Conservation (phyloP, 1,140 invertebrate genomes). For the Cydia splendana region DNA sequence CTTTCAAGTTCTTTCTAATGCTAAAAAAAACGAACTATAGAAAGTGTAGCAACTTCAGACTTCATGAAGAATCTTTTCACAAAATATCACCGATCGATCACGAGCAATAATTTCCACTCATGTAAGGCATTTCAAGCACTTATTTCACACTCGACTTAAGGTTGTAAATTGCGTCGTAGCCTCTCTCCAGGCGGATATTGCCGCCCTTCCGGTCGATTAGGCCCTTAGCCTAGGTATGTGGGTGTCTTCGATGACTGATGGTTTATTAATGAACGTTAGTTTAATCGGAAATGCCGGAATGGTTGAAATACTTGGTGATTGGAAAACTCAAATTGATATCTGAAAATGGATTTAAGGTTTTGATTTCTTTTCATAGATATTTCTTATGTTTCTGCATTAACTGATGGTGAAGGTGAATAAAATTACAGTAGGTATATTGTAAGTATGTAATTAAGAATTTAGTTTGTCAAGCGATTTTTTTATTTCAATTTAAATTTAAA, state of each 20-base stretch:
- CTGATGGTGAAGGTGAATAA: too few relatives aligned
- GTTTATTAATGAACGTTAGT: slow-evolving; percentile 25
- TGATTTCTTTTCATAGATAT: not conserved
- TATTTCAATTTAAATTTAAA: too few relatives aligned
- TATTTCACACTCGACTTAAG: slow-evolving; percentile 31
- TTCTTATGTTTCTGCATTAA: too few relatives aligned
- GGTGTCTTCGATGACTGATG: slow-evolving; percentile 25
- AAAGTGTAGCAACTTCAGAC: too few relatives aligned
- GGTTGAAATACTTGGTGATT: not conserved
- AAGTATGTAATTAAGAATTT: too few relatives aligned
- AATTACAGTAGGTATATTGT: too few relatives aligned
- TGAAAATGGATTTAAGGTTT: not conserved
- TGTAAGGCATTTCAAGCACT: slow-evolving; percentile 21
- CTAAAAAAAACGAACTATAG: too few relatives aligned
- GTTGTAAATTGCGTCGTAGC: slow-evolving; percentile 22
- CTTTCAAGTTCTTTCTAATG: too few relatives aligned
- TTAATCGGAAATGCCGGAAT: not conserved
- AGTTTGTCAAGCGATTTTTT: too few relatives aligned
- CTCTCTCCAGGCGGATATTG: slow-evolving; percentile 35
- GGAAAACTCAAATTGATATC: not conserved
- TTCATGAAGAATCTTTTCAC: too few relatives aligned
- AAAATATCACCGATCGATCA: not conserved
- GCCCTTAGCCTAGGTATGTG: slow-evolving; percentile 18
- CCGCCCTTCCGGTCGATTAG: slow-evolving; percentile 38
- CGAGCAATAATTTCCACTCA: slow-evolving; percentile 18